Base-by-base conservation (phyloP, 2,888 invertebrate genomes). In the Phytoseiulus persimilis region DNA sequence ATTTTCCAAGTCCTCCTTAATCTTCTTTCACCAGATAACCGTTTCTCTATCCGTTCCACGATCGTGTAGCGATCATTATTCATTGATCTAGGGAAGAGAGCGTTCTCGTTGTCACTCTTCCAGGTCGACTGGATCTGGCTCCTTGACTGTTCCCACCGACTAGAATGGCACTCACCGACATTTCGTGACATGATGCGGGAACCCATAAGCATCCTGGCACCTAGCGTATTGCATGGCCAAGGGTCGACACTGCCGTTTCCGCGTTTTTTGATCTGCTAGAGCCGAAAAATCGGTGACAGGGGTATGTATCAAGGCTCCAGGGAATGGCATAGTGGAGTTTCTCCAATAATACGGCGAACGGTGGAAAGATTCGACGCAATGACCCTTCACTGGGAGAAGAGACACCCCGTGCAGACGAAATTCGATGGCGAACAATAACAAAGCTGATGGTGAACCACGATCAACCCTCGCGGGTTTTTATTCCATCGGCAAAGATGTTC, bases 121-220 rank as follows among this genome's bases (percentile, higher is more conserved):
- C n/a, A n/a, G n/a, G n/a, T n/a, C n/a, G n/a, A n/a, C n/a, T n/a
- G n/a, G n/a, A n/a, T n/a, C n/a, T n/a, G n/a, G n/a, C n/a, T n/a
- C n/a, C n/a, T n/a, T 83, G n/a, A 83, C 6, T 83, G 5, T 31
- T 83, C n/a, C 3, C 9, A 39, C 39, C 39, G 9, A 3, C 9
- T 39, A 3, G 9, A 9, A 39, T 39, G 9, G 39, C 5, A 87
- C 33, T 31, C 45, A 87, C 87, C 33, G 32, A 45, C 87, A 87
- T n/a, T 14, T 33, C 32, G 18, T 11, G 39, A n/a, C 23, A 23
- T n/a, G 45, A 11, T 87, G 87, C 0, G 87, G 45, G 87, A n/a
- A 33, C 9, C 87, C 87, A 28, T 45, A 87, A 33, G 87, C 87
- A 11, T 87, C 87, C 33, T 87, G 87, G 14, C 87, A 87, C 32